Evolutionary conservation across 2,113 vertebrate species (phyloP), one percentile per base, ranked within the genome.

Genomic region (Datnioides undecimradiatus): DNA sequence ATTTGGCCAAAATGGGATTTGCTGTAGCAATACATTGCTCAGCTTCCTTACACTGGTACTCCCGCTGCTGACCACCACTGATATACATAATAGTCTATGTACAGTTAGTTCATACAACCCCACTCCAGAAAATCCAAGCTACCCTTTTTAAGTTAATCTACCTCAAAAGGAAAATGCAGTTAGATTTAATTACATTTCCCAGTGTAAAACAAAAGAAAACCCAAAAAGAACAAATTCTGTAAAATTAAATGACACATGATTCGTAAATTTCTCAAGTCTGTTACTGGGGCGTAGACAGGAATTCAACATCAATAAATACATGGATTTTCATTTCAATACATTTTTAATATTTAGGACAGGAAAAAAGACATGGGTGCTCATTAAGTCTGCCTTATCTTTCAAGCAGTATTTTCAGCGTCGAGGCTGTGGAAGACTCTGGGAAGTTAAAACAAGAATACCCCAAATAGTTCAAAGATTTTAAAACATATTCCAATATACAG

Each of bases 381-480:
- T 75, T 79, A 78, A 73, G 46, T 80, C 63, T 27, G 46, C 38
- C 46, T 80, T 71, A 57, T 73, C 73, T 74, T 76, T 72, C 23
- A 70, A 63, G 69, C 62, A 13, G 58, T 1, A 27, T 71, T 75
- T 57, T 12, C 34, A 67, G 6, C 62, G 46, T 46, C 13, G 54
- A 51, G 40, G 36, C 51, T 54, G 51, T 33, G 40, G 36, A 40
- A 59, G 19, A 66, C 57, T 74, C 31, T 33, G 25, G 33, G 21
- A 65, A 82, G 27, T 83, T 75, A 21, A 65, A 84, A 80, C 58
- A 58, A 59, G 63, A 21, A 36, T 46, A 57, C 5, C 38, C 48
- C 12, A 33, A 71, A 74, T 68, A 85, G 54, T 80, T 89, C 64
- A 80, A 73, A 64, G 68, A 89, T 73, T 57, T 49, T 25, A 38